Percentiles rank a stretch among this genome's conserved stretches.
phyloP scores from a whole-genome alignment of 2,888 invertebrate species.

The Thymelicus lineola region DNA sequence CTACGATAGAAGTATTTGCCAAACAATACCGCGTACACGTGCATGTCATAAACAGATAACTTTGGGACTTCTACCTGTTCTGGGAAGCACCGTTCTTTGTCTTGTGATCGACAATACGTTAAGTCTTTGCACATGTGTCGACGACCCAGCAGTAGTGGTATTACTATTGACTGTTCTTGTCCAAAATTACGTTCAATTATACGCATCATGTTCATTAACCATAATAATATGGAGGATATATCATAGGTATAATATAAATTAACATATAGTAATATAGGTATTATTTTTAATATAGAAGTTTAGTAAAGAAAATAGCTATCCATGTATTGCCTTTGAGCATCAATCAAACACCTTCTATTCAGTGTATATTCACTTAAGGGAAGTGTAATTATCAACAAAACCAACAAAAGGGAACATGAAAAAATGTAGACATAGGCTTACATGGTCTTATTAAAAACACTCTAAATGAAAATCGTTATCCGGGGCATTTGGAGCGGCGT shows the following conservation, averaged over 20 bases:
- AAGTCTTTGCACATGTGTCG: conserved; percentile 70
- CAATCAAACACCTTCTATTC: neutral
- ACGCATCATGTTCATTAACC: neutral
- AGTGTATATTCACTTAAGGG: neutral
- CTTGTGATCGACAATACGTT: conserved; percentile 51
- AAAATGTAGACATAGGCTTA: conserved; percentile 73
- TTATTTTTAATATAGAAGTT: no score
- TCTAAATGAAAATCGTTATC: conserved; percentile 84
- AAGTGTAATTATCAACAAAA: conserved; percentile 31
- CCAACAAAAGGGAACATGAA: conserved; percentile 51
- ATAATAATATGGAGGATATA: no score
- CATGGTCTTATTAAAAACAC: conserved; percentile 82
- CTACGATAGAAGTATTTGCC: conserved; percentile 13
- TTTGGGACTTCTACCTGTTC: conserved; percentile 61
- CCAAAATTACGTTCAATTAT: neutral
- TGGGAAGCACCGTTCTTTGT: conserved; percentile 59
- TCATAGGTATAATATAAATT: no score
- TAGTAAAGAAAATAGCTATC: no score
- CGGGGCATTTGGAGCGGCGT: conserved; percentile 79
- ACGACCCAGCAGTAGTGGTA: neutral
- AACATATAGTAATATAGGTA: no score
- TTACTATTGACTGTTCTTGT: neutral
- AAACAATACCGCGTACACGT: conserved; percentile 69
- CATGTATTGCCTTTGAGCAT: no score
- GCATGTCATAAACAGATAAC: conserved; percentile 67